A percentile compares a stretch with the other conserved stretches of the same genome.
Evolutionary conservation across 2,113 vertebrate genomes (phyloP).

Genomic region (Sarotherodon lohbergeri): DNA sequence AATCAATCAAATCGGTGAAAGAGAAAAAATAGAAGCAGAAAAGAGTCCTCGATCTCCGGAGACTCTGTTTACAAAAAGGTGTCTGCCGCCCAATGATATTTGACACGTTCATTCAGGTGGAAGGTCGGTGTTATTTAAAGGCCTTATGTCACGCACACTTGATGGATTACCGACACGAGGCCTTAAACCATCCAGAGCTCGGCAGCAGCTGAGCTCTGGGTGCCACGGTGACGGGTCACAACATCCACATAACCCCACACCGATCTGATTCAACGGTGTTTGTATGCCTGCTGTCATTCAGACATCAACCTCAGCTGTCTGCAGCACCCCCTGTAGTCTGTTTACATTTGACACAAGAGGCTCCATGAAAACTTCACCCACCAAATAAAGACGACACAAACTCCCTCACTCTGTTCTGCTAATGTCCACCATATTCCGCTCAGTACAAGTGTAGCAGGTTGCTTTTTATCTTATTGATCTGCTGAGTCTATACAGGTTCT

Average conservation of each 20-base stretch:
- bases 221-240: slow-evolving; percentile 1
- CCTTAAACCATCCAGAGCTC: neutral
- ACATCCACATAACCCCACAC: neutral
- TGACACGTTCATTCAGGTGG: neutral
- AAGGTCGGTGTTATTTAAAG: slow-evolving; percentile 51
- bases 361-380: neutral
- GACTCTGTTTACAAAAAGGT: neutral
- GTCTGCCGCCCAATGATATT: neutral
- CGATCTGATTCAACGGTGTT: neutral
- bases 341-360: neutral
- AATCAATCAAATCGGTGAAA: neutral
- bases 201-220: slow-evolving; percentile 25
- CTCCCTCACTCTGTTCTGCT: neutral
- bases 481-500: neutral
- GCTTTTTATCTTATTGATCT: neutral
- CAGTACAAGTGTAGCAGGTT: neutral
- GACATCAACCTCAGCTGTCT: neutral
- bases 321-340: neutral
- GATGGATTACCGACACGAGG: slow-evolving; percentile 29
- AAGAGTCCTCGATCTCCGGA: neutral
- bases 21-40: neutral
- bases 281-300: neutral
- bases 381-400: neutral
- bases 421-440: neutral
- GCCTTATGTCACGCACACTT: neutral